phyloP scores from a whole-genome alignment of 2,797 vertebrate species.

The Simalia tracyae region DNA sequence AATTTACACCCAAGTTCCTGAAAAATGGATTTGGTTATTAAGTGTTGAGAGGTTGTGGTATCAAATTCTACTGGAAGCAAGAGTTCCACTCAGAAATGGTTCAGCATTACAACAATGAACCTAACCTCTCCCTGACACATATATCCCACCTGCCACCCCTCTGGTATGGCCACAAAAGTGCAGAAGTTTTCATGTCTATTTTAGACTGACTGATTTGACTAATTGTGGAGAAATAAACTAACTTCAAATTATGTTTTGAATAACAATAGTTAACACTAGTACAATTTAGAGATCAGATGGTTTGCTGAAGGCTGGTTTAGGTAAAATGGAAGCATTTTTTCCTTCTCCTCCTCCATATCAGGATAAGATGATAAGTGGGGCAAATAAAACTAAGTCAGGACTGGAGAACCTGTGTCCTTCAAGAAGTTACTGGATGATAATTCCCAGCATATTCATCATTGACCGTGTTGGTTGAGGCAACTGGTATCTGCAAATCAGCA shows the following conservation, averaged over 20 bases:
- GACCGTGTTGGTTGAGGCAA: background rate
- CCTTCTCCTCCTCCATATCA: background rate
- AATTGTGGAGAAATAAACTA: background rate
- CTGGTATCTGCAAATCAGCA: background rate
- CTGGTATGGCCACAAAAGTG: background rate
- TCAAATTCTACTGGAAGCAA: slow-evolving; percentile 16
- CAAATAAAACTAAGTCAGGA: background rate
- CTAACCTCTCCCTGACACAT: background rate
- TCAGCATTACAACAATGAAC: background rate
- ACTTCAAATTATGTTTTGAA: background rate
- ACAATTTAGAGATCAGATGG: background rate
- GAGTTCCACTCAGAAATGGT: background rate
- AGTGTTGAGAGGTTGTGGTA: background rate
- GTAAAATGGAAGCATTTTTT: background rate
- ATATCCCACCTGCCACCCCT: background rate
- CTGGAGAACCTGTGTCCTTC: background rate
- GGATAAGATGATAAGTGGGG: background rate
- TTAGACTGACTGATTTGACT: background rate
- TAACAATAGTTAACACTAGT: background rate
- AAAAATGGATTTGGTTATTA: background rate
- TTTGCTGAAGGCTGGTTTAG: background rate
- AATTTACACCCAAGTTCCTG: background rate
- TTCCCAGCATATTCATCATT: background rate
- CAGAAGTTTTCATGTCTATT: background rate
- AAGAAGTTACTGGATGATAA: background rate